Conservation (phyloP, 2,113 vertebrate genomes). For the Neotoma lepida region DNA sequence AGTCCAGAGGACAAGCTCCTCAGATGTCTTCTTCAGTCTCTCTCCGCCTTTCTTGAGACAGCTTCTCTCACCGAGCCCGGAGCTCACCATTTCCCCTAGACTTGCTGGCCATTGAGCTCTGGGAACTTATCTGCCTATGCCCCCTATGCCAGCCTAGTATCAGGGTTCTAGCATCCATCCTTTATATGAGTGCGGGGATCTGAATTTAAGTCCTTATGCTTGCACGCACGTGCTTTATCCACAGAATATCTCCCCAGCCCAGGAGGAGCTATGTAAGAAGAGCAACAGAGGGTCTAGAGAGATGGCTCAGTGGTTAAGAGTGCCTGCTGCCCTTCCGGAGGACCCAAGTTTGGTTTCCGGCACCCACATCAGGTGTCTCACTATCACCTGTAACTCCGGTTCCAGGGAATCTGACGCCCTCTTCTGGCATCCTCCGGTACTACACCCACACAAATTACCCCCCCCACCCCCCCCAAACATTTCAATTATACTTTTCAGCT, state of each 20-base stretch:
- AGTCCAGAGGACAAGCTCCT: neutral
- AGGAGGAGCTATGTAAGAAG: neutral
- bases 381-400: neutral
- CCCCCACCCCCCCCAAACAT: neutral
- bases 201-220: neutral
- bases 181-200: neutral
- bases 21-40: neutral
- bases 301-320: neutral
- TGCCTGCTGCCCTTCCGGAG: neutral
- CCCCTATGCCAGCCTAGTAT: neutral
- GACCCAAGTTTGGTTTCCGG: neutral
- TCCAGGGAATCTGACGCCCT: neutral
- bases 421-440: neutral
- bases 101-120: neutral
- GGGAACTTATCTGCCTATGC: neutral
- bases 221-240: neutral
- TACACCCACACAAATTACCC: neutral
- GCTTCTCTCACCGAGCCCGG: neutral
- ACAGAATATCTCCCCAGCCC: neutral
- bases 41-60: neutral
- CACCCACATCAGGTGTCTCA: neutral
- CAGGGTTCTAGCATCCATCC: neutral
- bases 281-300: neutral
- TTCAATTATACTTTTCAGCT: neutral
- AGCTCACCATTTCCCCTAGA: neutral